These are phyloP conservation scores for Mesembrinibis cayennensis DNA, from an alignment of 2,113 vertebrate genomes.

Conservation along the genomic window DNA sequence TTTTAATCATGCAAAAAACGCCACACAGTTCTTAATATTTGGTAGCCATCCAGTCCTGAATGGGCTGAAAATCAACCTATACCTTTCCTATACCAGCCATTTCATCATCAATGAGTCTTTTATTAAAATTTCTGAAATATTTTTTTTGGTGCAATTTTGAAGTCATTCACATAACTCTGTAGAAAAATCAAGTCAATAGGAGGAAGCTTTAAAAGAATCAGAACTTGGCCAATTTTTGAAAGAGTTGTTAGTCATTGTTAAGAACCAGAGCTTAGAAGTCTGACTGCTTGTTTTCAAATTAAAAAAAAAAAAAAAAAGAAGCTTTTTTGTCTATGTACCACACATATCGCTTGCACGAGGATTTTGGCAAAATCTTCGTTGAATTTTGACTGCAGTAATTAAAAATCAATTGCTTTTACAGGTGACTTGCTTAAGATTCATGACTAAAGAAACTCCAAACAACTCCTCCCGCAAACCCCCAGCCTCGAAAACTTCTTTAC, in stretches of 20 bases:
- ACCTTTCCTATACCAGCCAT: not conserved
- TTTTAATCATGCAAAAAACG: not conserved
- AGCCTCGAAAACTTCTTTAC: not conserved
- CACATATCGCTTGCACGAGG: not conserved
- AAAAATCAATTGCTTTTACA: not conserved
- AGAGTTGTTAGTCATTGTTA: not conserved
- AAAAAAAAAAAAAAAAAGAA: not conserved
- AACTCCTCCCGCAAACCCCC: not conserved
- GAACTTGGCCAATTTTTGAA: not conserved
- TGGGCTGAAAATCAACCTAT: not conserved
- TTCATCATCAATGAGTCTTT: not conserved
- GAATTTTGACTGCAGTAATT: not conserved
- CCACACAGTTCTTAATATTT: not conserved
- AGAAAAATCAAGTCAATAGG: not conserved
- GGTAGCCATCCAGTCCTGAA: not conserved
- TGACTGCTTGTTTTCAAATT: not conserved
- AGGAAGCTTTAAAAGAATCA: not conserved
- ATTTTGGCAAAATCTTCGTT: not conserved
- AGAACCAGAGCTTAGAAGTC: not conserved
- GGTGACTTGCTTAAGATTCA: not conserved
- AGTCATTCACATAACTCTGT: not conserved
- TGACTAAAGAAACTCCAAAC: not conserved
- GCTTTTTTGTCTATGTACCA: not conserved
- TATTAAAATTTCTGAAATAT: not conserved
- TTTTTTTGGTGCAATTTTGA: not conserved